phyloP scores from a whole-genome alignment of 2,888 invertebrate species.

The Trisateles emortualis region DNA sequence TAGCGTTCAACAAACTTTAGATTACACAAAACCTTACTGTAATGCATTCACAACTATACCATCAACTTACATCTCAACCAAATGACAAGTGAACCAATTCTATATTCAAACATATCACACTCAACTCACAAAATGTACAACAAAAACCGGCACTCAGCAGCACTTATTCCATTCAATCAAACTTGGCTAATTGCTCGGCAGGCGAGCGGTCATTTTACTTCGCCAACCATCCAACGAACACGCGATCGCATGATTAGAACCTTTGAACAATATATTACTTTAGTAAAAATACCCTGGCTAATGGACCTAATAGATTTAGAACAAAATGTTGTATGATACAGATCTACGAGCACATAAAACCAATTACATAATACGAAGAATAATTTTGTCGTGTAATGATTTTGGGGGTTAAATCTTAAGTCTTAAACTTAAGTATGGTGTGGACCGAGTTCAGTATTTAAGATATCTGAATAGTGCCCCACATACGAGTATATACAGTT shows the following conservation, averaged over 20 bases:
- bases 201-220: conserved; percentile 52
- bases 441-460: too few species aligned
- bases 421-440: too few species aligned
- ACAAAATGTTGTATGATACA: conserved; percentile 52
- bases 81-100: not conserved
- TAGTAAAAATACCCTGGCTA: conserved; percentile 48
- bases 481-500: too few species aligned
- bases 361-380: conserved; percentile 38
- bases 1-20: too few species aligned
- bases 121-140: not conserved
- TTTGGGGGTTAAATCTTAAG: conserved; percentile 11
- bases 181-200: conserved; percentile 52
- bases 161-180: conserved; percentile 58
- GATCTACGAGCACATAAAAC: conserved; percentile 42
- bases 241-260: conserved; percentile 59
- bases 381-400: conserved; percentile 38
- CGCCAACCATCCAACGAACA: conserved; percentile 40
- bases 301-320: conserved; percentile 63
- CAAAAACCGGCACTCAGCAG: conserved; percentile 36
- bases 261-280: conserved; percentile 53
- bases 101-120: not conserved
- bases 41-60: too few species aligned
- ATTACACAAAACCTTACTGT: too few species aligned
- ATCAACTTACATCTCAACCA: not conserved
- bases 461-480: too few species aligned